Base-by-base conservation (phyloP, 2,113 vertebrate species). In the Calyptommatus sinebrachiatus region DNA sequence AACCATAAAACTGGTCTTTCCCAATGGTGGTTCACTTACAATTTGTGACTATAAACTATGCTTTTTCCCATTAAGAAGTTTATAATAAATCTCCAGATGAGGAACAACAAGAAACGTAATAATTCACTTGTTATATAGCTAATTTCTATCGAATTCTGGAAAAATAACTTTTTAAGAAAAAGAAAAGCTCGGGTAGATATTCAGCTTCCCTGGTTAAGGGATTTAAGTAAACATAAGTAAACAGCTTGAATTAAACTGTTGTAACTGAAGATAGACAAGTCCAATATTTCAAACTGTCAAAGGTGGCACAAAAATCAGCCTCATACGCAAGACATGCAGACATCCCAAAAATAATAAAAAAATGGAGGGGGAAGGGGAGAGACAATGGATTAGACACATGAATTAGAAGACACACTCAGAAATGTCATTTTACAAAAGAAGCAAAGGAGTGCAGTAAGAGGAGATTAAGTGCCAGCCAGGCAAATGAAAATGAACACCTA, bases 391-490 rank as follows among this genome's bases (percentile, higher is more conserved):
- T 24, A 26, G 65, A 76, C 21, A n/a, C n/a, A 26, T 60, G 72
- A 22, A 77, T 91, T 88, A 91, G 83, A 78, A 88, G 81, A 85
- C 76, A 85, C 20, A 90, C 50, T 82, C 60, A 89, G 81, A 89
- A 89, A 87, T 8, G 3, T 53, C 77, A 76, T 48, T 92, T 83
- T 92, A 82, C 87, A 62, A 90, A 86, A 78, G 67, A 80, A 50
- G 86, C 41, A 79, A 73, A 92, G 83, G 85, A 84, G 79, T 82
- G 85, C 77, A 92, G 77, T 60, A 96, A 78, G 89, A 96, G 92
- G 84, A 95, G 88, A 87, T 93, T 91, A 77, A 95, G 78, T 65
- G 92, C 90, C 91, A 96, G 90, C 91, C 93, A 97, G 79, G 92
- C 84, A 94, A 90, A 84, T 68, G 91, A 86, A 92, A 92, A 87